phyloP scores from a whole-genome alignment of 2,797 vertebrate genomes.

The Potorous gilbertii region DNA sequence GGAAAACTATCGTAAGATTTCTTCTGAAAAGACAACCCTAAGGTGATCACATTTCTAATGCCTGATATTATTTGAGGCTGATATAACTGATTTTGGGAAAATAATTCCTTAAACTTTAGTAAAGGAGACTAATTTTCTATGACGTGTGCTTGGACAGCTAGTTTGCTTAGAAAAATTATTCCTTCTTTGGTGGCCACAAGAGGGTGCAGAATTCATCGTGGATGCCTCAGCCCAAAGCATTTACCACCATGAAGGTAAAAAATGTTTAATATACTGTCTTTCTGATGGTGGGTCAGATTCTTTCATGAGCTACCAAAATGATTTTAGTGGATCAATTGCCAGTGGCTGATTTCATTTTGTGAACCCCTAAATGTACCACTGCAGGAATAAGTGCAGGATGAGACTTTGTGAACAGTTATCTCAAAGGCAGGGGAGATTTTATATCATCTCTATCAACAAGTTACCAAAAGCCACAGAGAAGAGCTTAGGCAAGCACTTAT shows the following conservation, averaged over 20 bases:
- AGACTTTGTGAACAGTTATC: neutral
- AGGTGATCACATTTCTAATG: neutral
- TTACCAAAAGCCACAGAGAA: neutral
- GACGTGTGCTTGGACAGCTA: neutral
- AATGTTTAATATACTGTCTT: neutral
- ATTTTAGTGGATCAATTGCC: slow-evolving; percentile 30
- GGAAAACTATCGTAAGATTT: neutral
- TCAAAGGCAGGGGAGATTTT: slow-evolving; percentile 27
- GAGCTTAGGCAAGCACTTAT: neutral
- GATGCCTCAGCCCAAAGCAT: neutral
- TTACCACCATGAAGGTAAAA: neutral
- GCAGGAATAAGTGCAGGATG: slow-evolving; percentile 25
- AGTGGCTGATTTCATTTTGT: slow-evolving; percentile 54
- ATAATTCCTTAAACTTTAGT: neutral
- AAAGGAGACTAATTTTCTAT: neutral
- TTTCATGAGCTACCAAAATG: neutral
- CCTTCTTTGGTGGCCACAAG: neutral
- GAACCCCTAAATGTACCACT: slow-evolving; percentile 6
- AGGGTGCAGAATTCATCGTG: neutral
- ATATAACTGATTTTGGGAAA: neutral
- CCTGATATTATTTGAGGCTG: neutral
- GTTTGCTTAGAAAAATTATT: neutral
- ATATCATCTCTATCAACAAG: slow-evolving; percentile 1
- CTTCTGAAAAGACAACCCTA: neutral
- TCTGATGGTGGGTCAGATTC: neutral